Evolutionary conservation across 2,888 invertebrate genomes (phyloP).

Genomic region (Syritta pipiens): DNA sequence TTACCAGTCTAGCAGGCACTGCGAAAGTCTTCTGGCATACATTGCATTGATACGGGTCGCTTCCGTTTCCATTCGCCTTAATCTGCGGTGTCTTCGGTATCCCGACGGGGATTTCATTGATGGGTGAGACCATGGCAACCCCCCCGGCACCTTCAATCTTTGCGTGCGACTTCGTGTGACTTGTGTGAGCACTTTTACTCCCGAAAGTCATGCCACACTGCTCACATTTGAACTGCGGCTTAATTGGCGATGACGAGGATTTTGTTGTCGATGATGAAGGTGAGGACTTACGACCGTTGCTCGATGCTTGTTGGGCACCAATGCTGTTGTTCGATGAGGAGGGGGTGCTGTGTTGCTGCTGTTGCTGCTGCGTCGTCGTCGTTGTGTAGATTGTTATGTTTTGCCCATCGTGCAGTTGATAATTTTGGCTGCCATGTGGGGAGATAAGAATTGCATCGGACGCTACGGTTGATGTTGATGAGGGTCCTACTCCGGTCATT

Average conservation of each 20-base stretch:
- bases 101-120: constrained; percentile 74
- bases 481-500: constrained; percentile 27
- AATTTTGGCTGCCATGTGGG: constrained; percentile 42
- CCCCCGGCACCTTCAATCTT: constrained; percentile 74
- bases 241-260: constrained; percentile 73
- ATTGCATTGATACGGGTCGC: constrained; percentile 92
- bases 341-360: too few relatives aligned
- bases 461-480: constrained; percentile 22
- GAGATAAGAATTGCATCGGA: constrained; percentile 42
- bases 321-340: too few relatives aligned
- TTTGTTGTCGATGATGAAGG: constrained; percentile 70
- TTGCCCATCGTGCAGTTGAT: constrained; percentile 53
- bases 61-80: constrained; percentile 75
- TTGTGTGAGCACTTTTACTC: constrained; percentile 87
- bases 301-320: constrained; percentile 26
- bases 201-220: constrained; percentile 88
- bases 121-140: constrained; percentile 43
- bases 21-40: constrained; percentile 95
- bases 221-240: constrained; percentile 83
- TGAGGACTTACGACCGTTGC: neutral
- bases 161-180: constrained; percentile 84
- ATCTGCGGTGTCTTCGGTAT: constrained; percentile 77
- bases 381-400: constrained; percentile 68
- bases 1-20: constrained; percentile 89
- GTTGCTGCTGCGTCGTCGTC: constrained; percentile 31